These are phyloP conservation scores for Drosophila navojoa DNA, from an alignment of 1,140 invertebrate genomes.

Conservation along the genomic window DNA sequence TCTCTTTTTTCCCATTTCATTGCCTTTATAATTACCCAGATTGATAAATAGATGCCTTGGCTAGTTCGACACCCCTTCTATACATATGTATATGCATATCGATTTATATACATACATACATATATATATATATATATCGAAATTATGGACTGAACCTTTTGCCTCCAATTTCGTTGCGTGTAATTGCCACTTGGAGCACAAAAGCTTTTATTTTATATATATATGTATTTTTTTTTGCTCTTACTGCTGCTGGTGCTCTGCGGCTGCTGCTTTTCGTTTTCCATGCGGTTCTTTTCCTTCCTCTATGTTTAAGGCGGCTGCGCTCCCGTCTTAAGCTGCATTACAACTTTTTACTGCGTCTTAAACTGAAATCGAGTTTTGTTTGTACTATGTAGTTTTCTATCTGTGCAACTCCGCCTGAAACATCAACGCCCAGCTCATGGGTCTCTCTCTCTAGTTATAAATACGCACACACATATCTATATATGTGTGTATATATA, in stretches of 20 bases:
- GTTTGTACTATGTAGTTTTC: conserved; percentile 71
- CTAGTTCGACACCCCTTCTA: conserved; percentile 21
- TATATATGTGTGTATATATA: not conserved
- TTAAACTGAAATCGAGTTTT: conserved; percentile 83
- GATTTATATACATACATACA: conserved; percentile 23
- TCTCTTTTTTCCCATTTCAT: conserved; percentile 39
- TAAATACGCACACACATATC: conserved; percentile 9
- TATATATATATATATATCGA: conserved; percentile 27
- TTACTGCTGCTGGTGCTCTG: not conserved
- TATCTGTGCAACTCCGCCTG: conserved; percentile 74
- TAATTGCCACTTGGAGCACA: conserved; percentile 76
- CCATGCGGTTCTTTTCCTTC: conserved; percentile 72
- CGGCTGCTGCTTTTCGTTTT: conserved; percentile 60
- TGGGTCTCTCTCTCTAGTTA: conserved; percentile 41
- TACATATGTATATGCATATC: conserved; percentile 34
- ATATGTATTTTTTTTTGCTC: conserved; percentile 16
- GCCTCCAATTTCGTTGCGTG: conserved; percentile 76
- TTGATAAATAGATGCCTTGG: conserved; percentile 25
- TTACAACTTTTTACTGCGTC: conserved; percentile 82
- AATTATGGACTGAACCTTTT: conserved; percentile 58
- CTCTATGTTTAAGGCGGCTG: conserved; percentile 77
- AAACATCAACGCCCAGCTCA: conserved; percentile 74
- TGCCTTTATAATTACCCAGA: conserved; percentile 52
- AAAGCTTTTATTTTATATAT: conserved; percentile 65
- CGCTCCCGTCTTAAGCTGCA: conserved; percentile 79